Evolutionary conservation across 1,140 invertebrate species (phyloP).

Genomic region (Batillaria attramentaria): DNA sequence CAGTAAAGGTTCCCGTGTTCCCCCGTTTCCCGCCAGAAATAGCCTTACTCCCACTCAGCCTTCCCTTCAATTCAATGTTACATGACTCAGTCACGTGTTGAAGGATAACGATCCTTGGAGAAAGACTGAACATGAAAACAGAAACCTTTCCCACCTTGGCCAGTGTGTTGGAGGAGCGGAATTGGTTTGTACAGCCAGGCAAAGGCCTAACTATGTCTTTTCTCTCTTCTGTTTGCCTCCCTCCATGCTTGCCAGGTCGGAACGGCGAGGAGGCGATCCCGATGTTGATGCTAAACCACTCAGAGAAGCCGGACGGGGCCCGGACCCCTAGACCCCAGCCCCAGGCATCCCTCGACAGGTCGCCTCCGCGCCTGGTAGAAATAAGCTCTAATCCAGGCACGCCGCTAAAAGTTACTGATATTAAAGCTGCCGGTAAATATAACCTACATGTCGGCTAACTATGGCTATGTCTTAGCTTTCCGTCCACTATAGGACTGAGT

Average conservation of each 20-base stretch:
- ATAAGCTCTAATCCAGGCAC: slow-evolving; percentile 65
- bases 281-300: slow-evolving; percentile 73
- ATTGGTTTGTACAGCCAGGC: background rate
- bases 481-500: background rate
- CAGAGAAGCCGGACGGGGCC: slow-evolving; percentile 63
- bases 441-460: slow-evolving; percentile 19
- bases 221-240: slow-evolving; percentile 25
- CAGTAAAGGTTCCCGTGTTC: too few relatives aligned
- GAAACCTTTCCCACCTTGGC: too few relatives aligned
- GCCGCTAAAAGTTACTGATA: slow-evolving; percentile 62
- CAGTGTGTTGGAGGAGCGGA: too few relatives aligned
- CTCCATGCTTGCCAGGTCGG: slow-evolving; percentile 48
- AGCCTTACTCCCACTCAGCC: too few relatives aligned
- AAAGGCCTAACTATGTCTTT: slow-evolving; percentile 17
- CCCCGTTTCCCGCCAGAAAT: too few relatives aligned
- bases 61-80: too few relatives aligned
- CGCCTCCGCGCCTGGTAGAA: slow-evolving; percentile 64
- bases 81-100: too few relatives aligned
- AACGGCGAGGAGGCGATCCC: slow-evolving; percentile 72
- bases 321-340: slow-evolving; percentile 51
- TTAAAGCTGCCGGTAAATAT: slow-evolving; percentile 63
- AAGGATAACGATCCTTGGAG: too few relatives aligned
- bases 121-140: too few relatives aligned
- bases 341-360: slow-evolving; percentile 50
- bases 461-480: background rate